Evolutionary conservation across 64 coral and sea anemone species (phyloP).

Genomic region (Stylophora pistillata): DNA sequence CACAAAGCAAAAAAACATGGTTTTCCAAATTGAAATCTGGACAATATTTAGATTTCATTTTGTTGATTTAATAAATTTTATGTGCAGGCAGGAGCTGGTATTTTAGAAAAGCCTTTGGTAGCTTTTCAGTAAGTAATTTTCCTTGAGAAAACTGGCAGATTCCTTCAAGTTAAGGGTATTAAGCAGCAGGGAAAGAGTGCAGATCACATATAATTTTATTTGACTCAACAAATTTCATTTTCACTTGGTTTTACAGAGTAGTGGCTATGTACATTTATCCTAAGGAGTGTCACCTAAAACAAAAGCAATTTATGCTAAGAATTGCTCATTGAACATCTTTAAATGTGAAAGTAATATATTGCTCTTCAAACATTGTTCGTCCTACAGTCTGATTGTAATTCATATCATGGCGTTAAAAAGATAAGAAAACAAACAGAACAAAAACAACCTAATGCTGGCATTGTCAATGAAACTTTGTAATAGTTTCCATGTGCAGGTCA

Average conservation of each 20-base stretch:
- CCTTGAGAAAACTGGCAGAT: no score
- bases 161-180: background rate
- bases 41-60: no score
- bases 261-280: background rate
- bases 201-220: background rate
- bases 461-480: background rate
- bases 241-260: background rate
- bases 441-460: constrained; percentile 12
- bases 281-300: background rate
- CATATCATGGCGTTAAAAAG: constrained; percentile 6
- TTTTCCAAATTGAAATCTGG: no score
- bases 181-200: background rate
- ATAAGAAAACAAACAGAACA: background rate
- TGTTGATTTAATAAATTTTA: no score
- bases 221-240: background rate
- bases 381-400: background rate
- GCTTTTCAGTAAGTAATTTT: no score
- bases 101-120: no score
- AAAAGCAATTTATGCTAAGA: no score
- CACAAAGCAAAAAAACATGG: no score
- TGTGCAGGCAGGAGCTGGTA: no score
- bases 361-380: background rate
- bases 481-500: background rate
- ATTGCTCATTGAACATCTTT: background rate
- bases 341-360: background rate